Base-by-base conservation (phyloP, 2,888 invertebrate species). In the Parelbella ahira region DNA sequence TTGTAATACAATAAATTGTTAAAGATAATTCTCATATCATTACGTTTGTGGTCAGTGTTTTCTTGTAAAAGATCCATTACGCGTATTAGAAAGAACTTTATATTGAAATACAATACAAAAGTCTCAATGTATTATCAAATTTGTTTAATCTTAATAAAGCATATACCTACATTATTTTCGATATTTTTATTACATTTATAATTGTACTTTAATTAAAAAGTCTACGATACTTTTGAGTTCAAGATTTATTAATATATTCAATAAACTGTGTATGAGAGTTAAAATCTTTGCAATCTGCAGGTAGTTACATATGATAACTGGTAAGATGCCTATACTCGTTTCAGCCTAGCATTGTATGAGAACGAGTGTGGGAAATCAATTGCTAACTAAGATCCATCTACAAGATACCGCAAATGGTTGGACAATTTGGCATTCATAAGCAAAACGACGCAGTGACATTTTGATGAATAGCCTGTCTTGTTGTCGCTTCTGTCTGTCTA, bases 381-480 rank as follows among this genome's bases (percentile, higher is more conserved):
- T 54, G 52, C 54, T 36, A 51, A 51, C 38, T 18, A 4, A 55
- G 72, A 80, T 78, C 66, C 63, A 68, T 71, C 52, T 56, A 37
- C 38, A 49, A 51, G 72, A 75, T 71, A 74, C 60, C 41, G 47
- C 47, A 38, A 47, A 34, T 34, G 45, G 42, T 52, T 51, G 57
- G 56, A 58, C 49, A 56, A 62, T 70, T 61, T 58, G 60, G 51
- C 57, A 51, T 51, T 50, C 46, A 37, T 55, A 53, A 33, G 43
- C 39, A 46, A 58, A 54, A 54, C 56, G 49, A 46, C 56, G 53
- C 53, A 50, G 50, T 57, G 72, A 73, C 68, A 52, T 64, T 60
- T 74, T 83, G 81, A 82, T 77, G 62, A 66, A 82, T 81, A 55
- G 57, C 60, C 69, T 65, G 76, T 78, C 79, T 49, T 42, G 42